Conservation (phyloP, 2,888 invertebrate genomes). For the Leucophenga montana region DNA sequence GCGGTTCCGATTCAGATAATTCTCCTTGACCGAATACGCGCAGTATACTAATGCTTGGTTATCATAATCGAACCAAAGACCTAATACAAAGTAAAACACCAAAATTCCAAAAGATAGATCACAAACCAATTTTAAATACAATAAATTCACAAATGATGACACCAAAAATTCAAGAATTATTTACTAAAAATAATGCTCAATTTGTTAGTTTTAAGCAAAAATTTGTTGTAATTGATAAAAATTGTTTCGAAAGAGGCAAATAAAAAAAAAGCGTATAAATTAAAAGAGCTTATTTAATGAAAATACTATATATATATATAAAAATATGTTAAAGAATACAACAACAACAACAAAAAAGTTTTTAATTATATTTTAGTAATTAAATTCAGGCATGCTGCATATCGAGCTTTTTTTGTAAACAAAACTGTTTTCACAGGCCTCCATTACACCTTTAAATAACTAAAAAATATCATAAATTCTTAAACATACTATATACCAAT, state of each 20-base stretch:
- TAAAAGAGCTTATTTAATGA: slow-evolving; percentile 12
- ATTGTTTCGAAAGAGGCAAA: slow-evolving; percentile 30
- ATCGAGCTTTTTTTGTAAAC: background rate
- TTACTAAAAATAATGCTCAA: slow-evolving; percentile 56
- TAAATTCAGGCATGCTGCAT: slow-evolving; percentile 11
- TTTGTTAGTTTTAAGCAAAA: slow-evolving; percentile 56
- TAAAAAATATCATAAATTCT: too few species aligned
- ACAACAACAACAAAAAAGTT: background rate
- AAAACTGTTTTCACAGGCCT: too few species aligned
- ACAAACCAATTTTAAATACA: slow-evolving; percentile 41
- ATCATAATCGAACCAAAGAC: background rate
- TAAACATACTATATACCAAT: too few species aligned
- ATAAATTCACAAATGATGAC: slow-evolving; percentile 51
- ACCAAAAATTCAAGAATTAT: slow-evolving; percentile 46
- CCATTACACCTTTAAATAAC: background rate
- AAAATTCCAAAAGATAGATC: slow-evolving; percentile 37
- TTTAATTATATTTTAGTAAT: slow-evolving; percentile 7
- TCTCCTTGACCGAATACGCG: slow-evolving; percentile 74
- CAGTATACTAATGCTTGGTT: slow-evolving; percentile 13
- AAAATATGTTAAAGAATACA: background rate
- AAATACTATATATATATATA: background rate
- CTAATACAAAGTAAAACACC: background rate
- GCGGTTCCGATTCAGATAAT: slow-evolving; percentile 77
- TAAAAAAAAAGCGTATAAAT: slow-evolving; percentile 31
- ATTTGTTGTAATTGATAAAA: slow-evolving; percentile 36